Evolutionary conservation across 2,888 invertebrate species (phyloP).

Genomic region (Achlya flavicornis): DNA sequence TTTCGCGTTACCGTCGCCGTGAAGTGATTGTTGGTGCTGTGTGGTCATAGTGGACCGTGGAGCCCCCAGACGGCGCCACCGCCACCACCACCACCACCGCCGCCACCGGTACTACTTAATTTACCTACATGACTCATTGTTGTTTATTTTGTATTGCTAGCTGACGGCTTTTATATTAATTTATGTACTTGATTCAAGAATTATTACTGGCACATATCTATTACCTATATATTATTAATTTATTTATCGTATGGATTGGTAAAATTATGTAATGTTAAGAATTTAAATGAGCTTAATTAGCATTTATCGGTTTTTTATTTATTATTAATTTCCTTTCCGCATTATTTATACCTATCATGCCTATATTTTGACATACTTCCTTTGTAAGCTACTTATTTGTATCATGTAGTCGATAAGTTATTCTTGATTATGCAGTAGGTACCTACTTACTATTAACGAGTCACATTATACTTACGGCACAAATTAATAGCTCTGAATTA

Average conservation of each 20-base stretch:
- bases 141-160: slow-evolving; percentile 51
- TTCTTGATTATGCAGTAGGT: not conserved
- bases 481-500: slow-evolving; percentile 13
- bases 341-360: not conserved
- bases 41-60: slow-evolving; percentile 69
- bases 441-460: too few species aligned
- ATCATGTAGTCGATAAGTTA: not conserved
- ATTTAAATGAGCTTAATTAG: slow-evolving; percentile 3
- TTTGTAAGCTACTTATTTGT: not conserved
- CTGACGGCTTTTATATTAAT: slow-evolving; percentile 47
- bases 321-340: slow-evolving; percentile 2
- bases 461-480: too few species aligned
- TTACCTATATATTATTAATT: not conserved
- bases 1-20: slow-evolving; percentile 66
- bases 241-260: not conserved
- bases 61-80: slow-evolving; percentile 48
- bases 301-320: slow-evolving; percentile 2
- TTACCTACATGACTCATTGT: slow-evolving; percentile 59
- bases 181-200: slow-evolving; percentile 7
- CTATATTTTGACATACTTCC: slow-evolving; percentile 2
- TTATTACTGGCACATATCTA: not conserved
- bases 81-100: slow-evolving; percentile 52
- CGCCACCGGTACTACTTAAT: slow-evolving; percentile 67
- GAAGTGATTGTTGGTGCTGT: slow-evolving; percentile 80
- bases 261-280: not conserved